Percentiles rank a stretch among this genome's conserved stretches.
phyloP scores from a whole-genome alignment of 1,140 invertebrate genomes.

The Megalonaias nervosa region DNA sequence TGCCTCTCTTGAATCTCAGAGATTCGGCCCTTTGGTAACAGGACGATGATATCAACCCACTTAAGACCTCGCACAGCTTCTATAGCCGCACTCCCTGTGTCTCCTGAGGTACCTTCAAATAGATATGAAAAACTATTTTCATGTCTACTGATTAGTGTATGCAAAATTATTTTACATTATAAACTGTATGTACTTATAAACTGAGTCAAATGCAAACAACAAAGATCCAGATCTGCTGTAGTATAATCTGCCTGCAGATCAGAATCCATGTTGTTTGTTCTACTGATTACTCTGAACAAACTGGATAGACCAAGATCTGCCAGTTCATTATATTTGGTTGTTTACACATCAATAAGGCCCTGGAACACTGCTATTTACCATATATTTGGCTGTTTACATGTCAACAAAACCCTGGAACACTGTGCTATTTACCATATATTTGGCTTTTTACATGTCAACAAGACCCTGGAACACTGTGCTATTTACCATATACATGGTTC shows the following conservation, averaged over 20 bases:
- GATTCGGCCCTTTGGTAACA: constrained; percentile 70
- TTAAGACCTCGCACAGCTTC: constrained; percentile 68
- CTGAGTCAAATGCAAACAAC: no score
- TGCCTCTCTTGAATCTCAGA: constrained; percentile 72
- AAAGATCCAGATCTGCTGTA: no score
- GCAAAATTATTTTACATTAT: background rate
- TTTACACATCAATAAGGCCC: background rate
- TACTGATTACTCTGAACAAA: no score
- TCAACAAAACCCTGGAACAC: no score
- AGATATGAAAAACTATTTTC: constrained; percentile 2
- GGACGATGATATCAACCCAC: constrained; percentile 72
- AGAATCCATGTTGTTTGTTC: no score
- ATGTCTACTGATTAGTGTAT: constrained; percentile 1
- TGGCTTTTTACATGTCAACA: no score
- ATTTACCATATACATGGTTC: no score
- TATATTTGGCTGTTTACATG: background rate
- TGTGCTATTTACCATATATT: no score
- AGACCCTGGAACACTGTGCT: no score
- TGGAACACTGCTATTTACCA: background rate
- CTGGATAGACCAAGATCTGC: no score
- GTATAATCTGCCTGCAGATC: no score
- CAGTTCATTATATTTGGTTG: no score
- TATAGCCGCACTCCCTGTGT: constrained; percentile 74
- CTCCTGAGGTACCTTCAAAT: constrained; percentile 72
- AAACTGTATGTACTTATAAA: background rate